A percentile compares a stretch with the other conserved stretches of the same genome.
Evolutionary conservation across 2,888 invertebrate species (phyloP).

Genomic region (Trachelus iudaicus): DNA sequence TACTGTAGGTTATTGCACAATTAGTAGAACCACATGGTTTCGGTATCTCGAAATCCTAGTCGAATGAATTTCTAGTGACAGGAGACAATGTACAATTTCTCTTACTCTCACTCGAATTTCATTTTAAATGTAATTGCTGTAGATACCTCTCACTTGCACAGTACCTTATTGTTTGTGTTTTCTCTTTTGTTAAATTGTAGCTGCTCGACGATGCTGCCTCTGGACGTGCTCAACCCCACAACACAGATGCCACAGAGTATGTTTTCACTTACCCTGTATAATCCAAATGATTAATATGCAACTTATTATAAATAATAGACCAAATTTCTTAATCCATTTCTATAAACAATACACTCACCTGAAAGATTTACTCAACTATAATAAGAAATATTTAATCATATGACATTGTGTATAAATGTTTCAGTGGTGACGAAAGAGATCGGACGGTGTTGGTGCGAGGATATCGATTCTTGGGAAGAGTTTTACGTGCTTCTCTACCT

Average conservation of each 20-base stretch:
- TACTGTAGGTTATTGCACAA: constrained; percentile 27
- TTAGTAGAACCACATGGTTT: constrained; percentile 31
- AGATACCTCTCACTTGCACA: constrained; percentile 57
- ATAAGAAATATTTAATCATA: neutral
- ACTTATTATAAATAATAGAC: neutral
- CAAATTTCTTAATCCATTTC: neutral
- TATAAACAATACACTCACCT: neutral
- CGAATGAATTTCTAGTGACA: constrained; percentile 8
- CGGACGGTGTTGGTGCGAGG: constrained; percentile 78
- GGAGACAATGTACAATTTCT: neutral
- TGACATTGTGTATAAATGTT: constrained; percentile 40
- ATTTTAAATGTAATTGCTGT: constrained; percentile 5
- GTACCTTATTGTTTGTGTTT: constrained; percentile 69
- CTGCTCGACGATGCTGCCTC: constrained; percentile 75
- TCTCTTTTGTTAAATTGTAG: constrained; percentile 72
- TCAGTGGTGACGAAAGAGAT: constrained; percentile 67
- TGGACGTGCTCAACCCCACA: constrained; percentile 67
- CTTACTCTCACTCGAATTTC: constrained; percentile 7
- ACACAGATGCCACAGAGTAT: constrained; percentile 56
- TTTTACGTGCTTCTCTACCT: constrained; percentile 90
- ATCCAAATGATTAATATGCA: constrained; percentile 9
- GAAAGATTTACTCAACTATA: neutral
- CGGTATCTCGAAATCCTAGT: constrained; percentile 5
- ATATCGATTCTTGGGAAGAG: constrained; percentile 88
- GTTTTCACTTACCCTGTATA: constrained; percentile 45